Evolutionary conservation across 64 coral and sea anemone genomes (phyloP).

Genomic region (Pachyseris speciosa): DNA sequence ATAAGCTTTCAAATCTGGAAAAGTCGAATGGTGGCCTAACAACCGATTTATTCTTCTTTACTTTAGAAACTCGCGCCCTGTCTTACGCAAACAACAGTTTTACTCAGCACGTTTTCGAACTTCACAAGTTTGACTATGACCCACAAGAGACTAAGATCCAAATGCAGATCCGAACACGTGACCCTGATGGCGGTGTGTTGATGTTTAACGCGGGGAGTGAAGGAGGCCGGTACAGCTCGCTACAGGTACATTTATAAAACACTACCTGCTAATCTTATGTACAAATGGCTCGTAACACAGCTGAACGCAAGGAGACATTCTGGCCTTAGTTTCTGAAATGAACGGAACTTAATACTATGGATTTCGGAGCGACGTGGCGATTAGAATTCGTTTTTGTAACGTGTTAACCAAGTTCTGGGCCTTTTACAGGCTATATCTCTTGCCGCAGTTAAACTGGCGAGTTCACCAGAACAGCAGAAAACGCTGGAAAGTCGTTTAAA

Average conservation of each 20-base stretch:
- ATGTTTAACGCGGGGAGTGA: slow-evolving; percentile 63
- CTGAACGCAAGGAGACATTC: too few relatives aligned
- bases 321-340: too few relatives aligned
- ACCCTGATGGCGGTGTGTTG: slow-evolving; percentile 77
- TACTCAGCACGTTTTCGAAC: slow-evolving; percentile 53
- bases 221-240: slow-evolving; percentile 39
- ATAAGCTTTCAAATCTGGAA: too few relatives aligned
- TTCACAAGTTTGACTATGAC: slow-evolving; percentile 55
- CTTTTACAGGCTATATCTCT: too few relatives aligned
- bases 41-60: neutral
- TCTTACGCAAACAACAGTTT: slow-evolving; percentile 71
- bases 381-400: too few relatives aligned
- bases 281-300: too few relatives aligned
- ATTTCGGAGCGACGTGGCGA: too few relatives aligned
- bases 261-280: too few relatives aligned
- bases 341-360: too few relatives aligned
- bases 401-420: too few relatives aligned
- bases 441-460: too few relatives aligned
- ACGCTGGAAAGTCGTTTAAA: neutral
- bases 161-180: slow-evolving; percentile 80
- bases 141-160: slow-evolving; percentile 84
- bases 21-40: neutral
- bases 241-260: slow-evolving; percentile 47
- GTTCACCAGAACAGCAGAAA: too few relatives aligned
- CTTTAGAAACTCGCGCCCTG: slow-evolving; percentile 40